Evolutionary conservation across 1,140 invertebrate species (phyloP).

Genomic region (Nixonia krombeini): DNA sequence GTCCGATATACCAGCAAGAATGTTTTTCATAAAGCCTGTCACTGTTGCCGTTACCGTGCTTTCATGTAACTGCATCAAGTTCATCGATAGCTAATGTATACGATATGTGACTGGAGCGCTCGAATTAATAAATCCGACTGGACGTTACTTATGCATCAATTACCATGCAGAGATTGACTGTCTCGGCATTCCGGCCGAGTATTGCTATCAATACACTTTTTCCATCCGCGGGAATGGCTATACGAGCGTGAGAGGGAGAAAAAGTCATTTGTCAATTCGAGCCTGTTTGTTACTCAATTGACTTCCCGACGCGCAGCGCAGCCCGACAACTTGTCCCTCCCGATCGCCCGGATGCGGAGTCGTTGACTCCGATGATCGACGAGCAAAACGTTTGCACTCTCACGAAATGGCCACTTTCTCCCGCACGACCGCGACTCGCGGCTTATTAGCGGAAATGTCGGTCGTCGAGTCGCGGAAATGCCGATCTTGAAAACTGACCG

Average conservation of each 20-base stretch:
- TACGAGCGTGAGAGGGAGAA: not conserved
- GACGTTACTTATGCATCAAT: slow-evolving; percentile 8
- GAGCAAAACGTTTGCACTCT: not conserved
- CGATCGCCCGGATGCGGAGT: not conserved
- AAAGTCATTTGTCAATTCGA: slow-evolving; percentile 5
- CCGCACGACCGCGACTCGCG: not conserved
- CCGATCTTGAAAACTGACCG: not conserved
- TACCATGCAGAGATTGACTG: not conserved
- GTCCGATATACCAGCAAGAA: not conserved
- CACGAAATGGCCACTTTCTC: not conserved
- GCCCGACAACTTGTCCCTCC: slow-evolving; percentile 5
- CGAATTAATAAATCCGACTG: slow-evolving; percentile 5
- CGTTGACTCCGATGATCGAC: slow-evolving; percentile 1
- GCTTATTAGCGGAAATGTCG: not conserved
- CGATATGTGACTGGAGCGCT: not conserved
- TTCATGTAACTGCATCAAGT: slow-evolving; percentile 6
- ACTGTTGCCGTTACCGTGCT: not conserved
- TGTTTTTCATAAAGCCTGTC: slow-evolving; percentile 6
- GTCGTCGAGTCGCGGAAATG: not conserved
- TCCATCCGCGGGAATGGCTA: not conserved
- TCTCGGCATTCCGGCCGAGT: not conserved
- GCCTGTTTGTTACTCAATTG: slow-evolving; percentile 1
- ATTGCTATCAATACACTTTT: not conserved
- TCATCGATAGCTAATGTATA: slow-evolving; percentile 2
- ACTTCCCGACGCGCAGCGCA: slow-evolving; percentile 2